A percentile compares a stretch with the other conserved stretches of the same genome.
phyloP scores from a whole-genome alignment of 2,888 invertebrate species.

The Limnephilus rhombicus region DNA sequence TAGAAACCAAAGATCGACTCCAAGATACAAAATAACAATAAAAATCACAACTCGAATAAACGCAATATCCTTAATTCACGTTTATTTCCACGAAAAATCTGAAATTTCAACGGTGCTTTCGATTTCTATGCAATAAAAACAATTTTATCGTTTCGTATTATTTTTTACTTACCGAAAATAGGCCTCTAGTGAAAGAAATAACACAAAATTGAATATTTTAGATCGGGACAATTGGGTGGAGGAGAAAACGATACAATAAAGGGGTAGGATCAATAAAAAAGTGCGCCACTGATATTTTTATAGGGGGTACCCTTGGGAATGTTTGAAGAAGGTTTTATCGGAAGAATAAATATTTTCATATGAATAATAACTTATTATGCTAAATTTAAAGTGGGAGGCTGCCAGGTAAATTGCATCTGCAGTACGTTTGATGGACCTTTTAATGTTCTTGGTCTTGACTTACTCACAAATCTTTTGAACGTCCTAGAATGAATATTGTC shows the following conservation, averaged over 20 bases:
- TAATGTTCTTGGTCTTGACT: not conserved
- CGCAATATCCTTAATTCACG: not conserved
- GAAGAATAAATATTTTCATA: constrained; percentile 18
- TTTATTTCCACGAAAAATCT: not conserved
- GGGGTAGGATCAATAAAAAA: constrained; percentile 36
- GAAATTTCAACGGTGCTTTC: not conserved
- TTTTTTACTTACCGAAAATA: constrained; percentile 43
- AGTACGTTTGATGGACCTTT: not conserved
- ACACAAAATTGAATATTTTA: constrained; percentile 44
- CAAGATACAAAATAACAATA: not conserved
- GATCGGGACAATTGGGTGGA: constrained; percentile 31
- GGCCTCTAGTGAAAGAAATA: constrained; percentile 11
- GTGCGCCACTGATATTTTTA: constrained; percentile 25
- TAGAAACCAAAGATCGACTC: not conserved
- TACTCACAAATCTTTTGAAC: not conserved
- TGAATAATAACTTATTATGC: not conserved
- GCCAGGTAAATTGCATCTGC: not conserved
- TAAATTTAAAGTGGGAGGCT: not conserved
- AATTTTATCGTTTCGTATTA: constrained; percentile 43
- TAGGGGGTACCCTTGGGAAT: constrained; percentile 9
- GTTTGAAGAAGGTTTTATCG: constrained; percentile 10
- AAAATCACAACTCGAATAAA: not conserved
- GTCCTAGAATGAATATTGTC: not conserved
- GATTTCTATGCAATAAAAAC: constrained; percentile 1
- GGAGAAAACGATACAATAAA: constrained; percentile 27